Evolutionary conservation across 2,888 invertebrate genomes (phyloP).

Genomic region (Elmis aenea): DNA sequence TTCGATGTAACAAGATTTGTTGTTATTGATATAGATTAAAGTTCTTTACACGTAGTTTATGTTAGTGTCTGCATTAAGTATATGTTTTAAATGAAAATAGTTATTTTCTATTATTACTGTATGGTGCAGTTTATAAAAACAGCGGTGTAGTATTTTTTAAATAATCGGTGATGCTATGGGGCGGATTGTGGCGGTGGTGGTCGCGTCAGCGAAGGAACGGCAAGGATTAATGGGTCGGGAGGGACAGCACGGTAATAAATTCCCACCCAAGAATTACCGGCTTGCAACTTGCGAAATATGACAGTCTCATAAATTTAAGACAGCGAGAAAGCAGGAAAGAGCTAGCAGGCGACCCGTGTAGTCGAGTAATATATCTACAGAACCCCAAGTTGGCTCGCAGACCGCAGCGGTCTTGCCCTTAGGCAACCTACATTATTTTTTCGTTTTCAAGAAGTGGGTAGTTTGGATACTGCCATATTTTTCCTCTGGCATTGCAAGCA

Average conservation of each 20-base stretch:
- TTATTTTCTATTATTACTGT: no score
- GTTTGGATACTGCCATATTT: slow-evolving; percentile 39
- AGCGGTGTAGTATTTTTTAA: no score
- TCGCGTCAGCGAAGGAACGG: slow-evolving; percentile 34
- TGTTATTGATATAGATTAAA: no score
- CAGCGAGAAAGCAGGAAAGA: slow-evolving; percentile 39
- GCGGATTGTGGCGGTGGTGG: slow-evolving; percentile 27
- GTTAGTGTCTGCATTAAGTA: no score
- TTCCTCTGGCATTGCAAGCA: slow-evolving; percentile 35
- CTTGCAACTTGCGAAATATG: slow-evolving; percentile 57
- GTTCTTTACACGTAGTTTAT: no score
- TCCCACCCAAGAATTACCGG: slow-evolving; percentile 56
- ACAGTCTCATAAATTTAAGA: slow-evolving; percentile 54
- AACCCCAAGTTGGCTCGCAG: slow-evolving; percentile 28
- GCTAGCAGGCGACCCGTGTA: slow-evolving; percentile 43
- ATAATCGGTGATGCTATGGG: no score
- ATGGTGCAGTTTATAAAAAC: no score
- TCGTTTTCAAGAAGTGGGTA: slow-evolving; percentile 37
- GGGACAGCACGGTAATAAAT: slow-evolving; percentile 55
- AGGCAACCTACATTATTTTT: slow-evolving; percentile 39
- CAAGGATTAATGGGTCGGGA: slow-evolving; percentile 46
- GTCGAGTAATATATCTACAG: slow-evolving; percentile 36
- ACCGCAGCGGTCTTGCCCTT: slow-evolving; percentile 38
- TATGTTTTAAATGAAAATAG: no score
- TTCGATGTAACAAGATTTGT: no score